phyloP scores from a whole-genome alignment of 2,113 vertebrate genomes.

The Mionectes macconnelli region DNA sequence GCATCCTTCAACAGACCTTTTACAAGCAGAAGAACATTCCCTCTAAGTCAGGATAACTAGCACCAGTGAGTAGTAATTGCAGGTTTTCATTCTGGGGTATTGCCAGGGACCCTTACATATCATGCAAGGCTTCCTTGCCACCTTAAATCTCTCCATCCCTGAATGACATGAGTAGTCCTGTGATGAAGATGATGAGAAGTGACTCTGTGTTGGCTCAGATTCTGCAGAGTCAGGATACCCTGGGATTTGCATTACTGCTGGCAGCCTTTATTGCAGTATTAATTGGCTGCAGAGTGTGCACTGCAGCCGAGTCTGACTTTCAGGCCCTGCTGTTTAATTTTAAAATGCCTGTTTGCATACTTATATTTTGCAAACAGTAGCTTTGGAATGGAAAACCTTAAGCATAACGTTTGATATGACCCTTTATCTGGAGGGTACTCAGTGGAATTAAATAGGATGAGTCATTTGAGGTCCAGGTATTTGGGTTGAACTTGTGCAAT shows the following conservation, averaged over 20 bases:
- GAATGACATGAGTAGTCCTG: background rate
- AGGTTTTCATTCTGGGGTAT: background rate
- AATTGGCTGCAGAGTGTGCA: background rate
- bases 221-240: background rate
- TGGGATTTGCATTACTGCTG: background rate
- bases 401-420: background rate
- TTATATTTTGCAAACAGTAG: background rate
- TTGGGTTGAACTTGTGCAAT: rapidly evolving
- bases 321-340: background rate
- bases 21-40: background rate
- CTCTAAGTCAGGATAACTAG: background rate
- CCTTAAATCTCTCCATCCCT: background rate
- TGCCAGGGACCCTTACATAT: background rate
- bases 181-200: background rate
- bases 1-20: background rate
- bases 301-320: rapidly evolving
- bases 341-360: background rate
- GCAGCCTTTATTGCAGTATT: background rate
- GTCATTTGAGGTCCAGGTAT: background rate
- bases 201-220: background rate
- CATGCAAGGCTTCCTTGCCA: rapidly evolving
- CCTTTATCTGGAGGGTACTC: background rate
- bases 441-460: background rate
- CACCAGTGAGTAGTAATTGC: background rate
- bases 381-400: background rate